Evolutionary conservation across 2,888 invertebrate species (phyloP), one percentile per base, ranked within the genome.

Genomic region (Mythimna pallens): DNA sequence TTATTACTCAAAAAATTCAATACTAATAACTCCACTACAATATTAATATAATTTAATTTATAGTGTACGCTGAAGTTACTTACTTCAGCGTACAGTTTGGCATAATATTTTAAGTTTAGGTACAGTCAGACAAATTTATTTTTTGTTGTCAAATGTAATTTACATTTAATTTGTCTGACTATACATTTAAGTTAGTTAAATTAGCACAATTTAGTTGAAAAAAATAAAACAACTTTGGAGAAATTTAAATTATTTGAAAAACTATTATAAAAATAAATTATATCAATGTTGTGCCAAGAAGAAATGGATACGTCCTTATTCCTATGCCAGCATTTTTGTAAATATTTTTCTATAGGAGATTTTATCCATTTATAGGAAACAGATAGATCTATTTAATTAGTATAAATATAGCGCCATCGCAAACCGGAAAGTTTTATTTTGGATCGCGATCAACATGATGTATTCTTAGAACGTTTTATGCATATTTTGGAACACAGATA

Each of bases 331-430:
- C 87, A 86, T 87, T 90, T 91, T 89, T 93, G 89, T 92, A 92
- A 89, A 91, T 92, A 92, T 91, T 91, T 92, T 90, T 93, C 91
- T 92, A 88, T 90, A 89, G 88, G 87, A 89, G 83, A 91, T 90
- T 92, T 92, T 82, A 89, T 89, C 88, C 87, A 88, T 89, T 89
- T 91, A 87, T 89, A 89, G 85, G 82, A 83, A 74, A 84, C 65
- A 63, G 30, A 77, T 81, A 78, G 76, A 66, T 82, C 6, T 85
- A 87, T 74, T 73, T 81, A 84, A 64, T 68, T 80, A 84, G 67
- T 70, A 75, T 70, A 75, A 74, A 62, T 62, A 65, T 78, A 76
- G 76, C 75, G 73, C 81, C 80, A 86, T 61, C 70, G 66, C 78
- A 78, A 65, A 78, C 59, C 71, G 67, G 71, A 69, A 59, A n/a